These are phyloP conservation scores for Clanis bilineata DNA, from an alignment of 2,888 invertebrate genomes.

Conservation along the genomic window DNA sequence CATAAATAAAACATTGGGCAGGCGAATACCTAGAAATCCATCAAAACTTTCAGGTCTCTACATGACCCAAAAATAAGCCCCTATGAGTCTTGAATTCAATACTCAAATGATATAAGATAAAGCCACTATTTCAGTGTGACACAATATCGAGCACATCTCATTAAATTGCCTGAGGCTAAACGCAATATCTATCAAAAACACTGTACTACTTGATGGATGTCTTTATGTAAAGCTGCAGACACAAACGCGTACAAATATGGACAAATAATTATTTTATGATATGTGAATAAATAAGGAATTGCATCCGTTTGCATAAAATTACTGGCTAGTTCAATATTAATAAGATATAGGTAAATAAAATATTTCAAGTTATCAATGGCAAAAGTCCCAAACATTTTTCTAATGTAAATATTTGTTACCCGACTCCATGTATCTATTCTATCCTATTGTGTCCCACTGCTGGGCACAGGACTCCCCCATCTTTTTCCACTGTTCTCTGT, in stretches of 20 bases:
- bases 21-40: no score
- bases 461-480: no score
- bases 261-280: not conserved
- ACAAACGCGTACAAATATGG: not conserved
- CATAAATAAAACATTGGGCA: no score
- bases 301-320: not conserved
- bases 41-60: no score
- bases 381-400: no score
- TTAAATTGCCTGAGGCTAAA: slow-evolving; percentile 26
- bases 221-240: not conserved
- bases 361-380: no score
- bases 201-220: slow-evolving; percentile 27
- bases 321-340: not conserved
- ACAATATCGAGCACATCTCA: slow-evolving; percentile 22
- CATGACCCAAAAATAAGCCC: not conserved
- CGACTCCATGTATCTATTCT: no score
- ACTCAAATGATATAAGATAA: not conserved
- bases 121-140: not conserved
- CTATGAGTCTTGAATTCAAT: not conserved
- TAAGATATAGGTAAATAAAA: no score
- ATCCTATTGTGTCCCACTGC: no score
- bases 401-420: no score
- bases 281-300: not conserved
- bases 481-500: no score
- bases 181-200: slow-evolving; percentile 32